phyloP scores from a whole-genome alignment of 2,113 vertebrate genomes.

The Pollimyrus isidori region DNA sequence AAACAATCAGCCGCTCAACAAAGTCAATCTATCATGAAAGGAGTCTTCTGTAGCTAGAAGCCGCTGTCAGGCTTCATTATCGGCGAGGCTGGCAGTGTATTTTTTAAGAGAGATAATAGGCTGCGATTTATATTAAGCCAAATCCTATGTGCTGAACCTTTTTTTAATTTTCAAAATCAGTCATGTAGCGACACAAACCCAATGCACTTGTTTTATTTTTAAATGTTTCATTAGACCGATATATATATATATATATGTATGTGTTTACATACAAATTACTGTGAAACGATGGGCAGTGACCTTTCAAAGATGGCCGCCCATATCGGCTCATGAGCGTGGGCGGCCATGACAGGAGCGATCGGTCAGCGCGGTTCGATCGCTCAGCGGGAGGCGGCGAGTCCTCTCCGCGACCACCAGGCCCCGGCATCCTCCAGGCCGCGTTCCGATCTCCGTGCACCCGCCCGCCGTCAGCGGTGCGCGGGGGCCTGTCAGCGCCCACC shows the following conservation, averaged over 20 bases:
- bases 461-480: slow-evolving; percentile 46
- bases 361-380: background rate
- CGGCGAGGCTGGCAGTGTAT: background rate
- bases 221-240: background rate
- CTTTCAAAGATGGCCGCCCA: background rate
- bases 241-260: background rate
- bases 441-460: slow-evolving; percentile 10
- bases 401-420: background rate
- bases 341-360: background rate
- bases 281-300: background rate
- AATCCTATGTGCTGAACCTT: background rate
- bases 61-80: background rate
- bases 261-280: background rate
- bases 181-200: background rate
- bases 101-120: background rate
- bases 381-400: background rate
- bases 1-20: background rate
- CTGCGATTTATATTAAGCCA: background rate
- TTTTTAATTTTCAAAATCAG: background rate
- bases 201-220: background rate
- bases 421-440: background rate
- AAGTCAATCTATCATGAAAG: background rate
- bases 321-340: background rate
- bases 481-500: slow-evolving; percentile 34
- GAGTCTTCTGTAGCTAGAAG: background rate